Conservation (phyloP, 2,113 vertebrate genomes). For the Eonycteris spelaea region DNA sequence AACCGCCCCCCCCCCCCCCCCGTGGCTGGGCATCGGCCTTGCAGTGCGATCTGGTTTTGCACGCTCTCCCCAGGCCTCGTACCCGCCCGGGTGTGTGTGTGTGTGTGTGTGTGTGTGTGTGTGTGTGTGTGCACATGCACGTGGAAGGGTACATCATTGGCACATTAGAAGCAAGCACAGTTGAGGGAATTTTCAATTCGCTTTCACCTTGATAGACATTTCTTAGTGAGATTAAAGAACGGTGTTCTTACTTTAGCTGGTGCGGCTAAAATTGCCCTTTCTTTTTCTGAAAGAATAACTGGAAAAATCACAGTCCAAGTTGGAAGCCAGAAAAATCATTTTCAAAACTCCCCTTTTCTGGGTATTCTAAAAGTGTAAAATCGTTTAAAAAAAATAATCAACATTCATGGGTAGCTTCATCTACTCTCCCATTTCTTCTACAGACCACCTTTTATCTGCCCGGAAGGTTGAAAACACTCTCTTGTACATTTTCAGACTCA, state of each 20-base stretch:
- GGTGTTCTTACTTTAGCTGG: not conserved
- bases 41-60: not conserved
- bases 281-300: not conserved
- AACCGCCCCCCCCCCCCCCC: not conserved
- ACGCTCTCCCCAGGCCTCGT: not conserved
- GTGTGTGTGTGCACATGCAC: not conserved
- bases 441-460: not conserved
- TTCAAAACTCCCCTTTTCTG: not conserved
- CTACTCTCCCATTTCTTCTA: not conserved
- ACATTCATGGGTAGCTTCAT: not conserved
- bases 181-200: not conserved
- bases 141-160: not conserved
- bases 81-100: not conserved
- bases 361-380: not conserved
- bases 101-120: not conserved
- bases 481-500: not conserved
- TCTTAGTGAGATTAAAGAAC: not conserved
- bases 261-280: not conserved
- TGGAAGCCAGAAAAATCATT: constrained; percentile 15
- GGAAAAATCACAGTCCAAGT: not conserved
- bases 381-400: not conserved
- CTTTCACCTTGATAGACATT: not conserved
- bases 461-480: not conserved
- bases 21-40: not conserved
- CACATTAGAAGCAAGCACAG: not conserved